Conservation (phyloP, 2,888 invertebrate genomes). For the Drosophila mercatorum region DNA sequence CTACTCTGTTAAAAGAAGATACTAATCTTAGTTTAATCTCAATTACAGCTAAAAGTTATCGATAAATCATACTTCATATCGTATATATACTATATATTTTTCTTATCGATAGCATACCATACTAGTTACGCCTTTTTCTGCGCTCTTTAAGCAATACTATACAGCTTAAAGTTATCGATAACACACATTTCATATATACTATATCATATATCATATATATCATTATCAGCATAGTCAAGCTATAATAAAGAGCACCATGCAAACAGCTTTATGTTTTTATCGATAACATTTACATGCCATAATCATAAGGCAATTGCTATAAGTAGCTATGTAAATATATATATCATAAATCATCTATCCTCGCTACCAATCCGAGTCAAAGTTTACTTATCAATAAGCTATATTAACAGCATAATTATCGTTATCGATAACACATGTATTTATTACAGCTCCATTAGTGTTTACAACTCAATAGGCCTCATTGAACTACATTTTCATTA, state of each 20-base stretch:
- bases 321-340: not conserved
- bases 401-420: not conserved
- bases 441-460: not conserved
- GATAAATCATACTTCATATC: not conserved
- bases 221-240: too few species aligned
- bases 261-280: not conserved
- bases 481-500: not conserved
- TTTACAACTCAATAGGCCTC: not conserved
- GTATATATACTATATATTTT: not conserved
- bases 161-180: not conserved
- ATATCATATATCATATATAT: not conserved
- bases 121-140: too few species aligned
- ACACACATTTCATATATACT: not conserved
- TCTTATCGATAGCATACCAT: not conserved
- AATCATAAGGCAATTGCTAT: not conserved
- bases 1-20: not conserved
- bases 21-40: too few species aligned
- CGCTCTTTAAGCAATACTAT: not conserved
- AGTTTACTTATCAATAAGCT: not conserved
- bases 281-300: not conserved
- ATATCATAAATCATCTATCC: too few species aligned
- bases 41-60: not conserved
- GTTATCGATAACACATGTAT: conserved; percentile 2
- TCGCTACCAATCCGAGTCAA: not conserved
- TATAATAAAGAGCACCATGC: not conserved